A percentile compares a stretch with the other conserved stretches of the same genome.
phyloP scores from a whole-genome alignment of 2,113 vertebrate genomes.

The Mola mola region DNA sequence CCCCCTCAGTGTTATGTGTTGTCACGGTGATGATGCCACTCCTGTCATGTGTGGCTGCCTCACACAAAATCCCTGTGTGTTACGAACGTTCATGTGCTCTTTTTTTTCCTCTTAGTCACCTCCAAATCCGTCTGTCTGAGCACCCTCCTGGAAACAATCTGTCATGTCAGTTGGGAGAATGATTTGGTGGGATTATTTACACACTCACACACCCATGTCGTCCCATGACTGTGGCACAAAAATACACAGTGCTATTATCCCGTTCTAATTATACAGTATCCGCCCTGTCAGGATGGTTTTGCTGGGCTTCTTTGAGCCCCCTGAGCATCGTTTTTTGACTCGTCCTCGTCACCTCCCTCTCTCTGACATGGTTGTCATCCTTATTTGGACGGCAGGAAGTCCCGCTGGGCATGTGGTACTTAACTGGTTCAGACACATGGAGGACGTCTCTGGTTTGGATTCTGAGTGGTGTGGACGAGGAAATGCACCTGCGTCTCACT shows the following conservation, averaged over 20 bases:
- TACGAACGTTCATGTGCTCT: constrained; percentile 30
- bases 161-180: constrained; percentile 36
- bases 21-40: constrained; percentile 13
- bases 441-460: constrained; percentile 51
- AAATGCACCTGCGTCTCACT: constrained; percentile 61
- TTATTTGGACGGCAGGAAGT: constrained; percentile 54
- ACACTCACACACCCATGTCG: constrained; percentile 11
- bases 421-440: constrained; percentile 61
- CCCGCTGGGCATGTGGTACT: constrained; percentile 56
- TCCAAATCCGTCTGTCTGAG: constrained; percentile 20
- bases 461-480: constrained; percentile 59
- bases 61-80: constrained; percentile 4
- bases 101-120: constrained; percentile 11
- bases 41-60: constrained; percentile 36
- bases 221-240: constrained; percentile 62
- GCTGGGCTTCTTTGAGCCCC: constrained; percentile 32
- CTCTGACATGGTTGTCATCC: constrained; percentile 54
- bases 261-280: constrained; percentile 59
- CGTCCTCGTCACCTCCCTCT: constrained; percentile 11
- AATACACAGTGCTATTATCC: constrained; percentile 59
- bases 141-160: constrained; percentile 39
- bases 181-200: constrained; percentile 30
- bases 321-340: constrained; percentile 24
- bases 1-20: background rate
- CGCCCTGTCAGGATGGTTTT: constrained; percentile 42